phyloP scores from a whole-genome alignment of 2,797 vertebrate species.

The Siniperca undulata region DNA sequence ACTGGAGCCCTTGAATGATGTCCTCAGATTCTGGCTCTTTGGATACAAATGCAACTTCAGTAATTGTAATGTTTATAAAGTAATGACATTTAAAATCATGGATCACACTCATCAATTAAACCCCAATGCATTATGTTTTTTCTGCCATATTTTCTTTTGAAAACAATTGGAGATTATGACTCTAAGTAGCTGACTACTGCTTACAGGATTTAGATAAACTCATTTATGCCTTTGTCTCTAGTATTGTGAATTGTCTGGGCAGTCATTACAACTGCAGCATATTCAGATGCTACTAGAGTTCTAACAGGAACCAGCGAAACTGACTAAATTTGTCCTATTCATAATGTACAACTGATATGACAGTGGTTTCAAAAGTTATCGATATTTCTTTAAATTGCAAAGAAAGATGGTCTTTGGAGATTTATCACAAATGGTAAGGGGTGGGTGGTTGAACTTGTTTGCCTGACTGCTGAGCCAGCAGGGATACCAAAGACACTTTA shows the following conservation, averaged over 20 bases:
- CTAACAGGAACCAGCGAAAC: neutral
- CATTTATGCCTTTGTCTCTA: neutral
- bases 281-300: neutral
- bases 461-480: neutral
- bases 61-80: neutral
- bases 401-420: too few species aligned
- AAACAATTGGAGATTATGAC: constrained; percentile 8
- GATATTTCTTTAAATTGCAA: neutral
- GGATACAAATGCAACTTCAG: neutral
- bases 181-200: neutral
- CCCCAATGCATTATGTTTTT: neutral
- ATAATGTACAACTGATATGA: neutral
- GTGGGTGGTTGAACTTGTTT: neutral
- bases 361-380: neutral
- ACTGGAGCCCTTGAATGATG: neutral
- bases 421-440: neutral
- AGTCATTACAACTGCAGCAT: neutral
- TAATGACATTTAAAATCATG: neutral
- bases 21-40: neutral
- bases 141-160: neutral
- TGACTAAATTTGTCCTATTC: neutral
- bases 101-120: neutral
- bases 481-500: neutral
- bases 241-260: neutral
- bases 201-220: constrained; percentile 10